phyloP scores from a whole-genome alignment of 2,113 vertebrate genomes.

The Neolamprologus sp. region DNA sequence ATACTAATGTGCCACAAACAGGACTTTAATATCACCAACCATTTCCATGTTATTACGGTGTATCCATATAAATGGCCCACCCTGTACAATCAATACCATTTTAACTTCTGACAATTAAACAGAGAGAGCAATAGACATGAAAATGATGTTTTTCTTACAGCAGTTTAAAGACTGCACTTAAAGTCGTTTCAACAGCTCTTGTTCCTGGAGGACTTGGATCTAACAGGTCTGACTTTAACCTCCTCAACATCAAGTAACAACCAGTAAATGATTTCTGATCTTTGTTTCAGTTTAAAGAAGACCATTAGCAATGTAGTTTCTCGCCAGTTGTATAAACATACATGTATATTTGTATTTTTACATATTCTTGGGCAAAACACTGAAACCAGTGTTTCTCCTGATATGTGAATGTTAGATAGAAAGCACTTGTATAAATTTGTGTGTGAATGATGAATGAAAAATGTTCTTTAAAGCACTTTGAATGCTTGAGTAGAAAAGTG shows the following conservation, averaged over 20 bases:
- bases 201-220: not conserved
- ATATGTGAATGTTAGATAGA: not conserved
- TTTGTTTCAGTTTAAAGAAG: not conserved
- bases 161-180: not conserved
- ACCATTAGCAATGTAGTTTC: not conserved
- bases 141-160: not conserved
- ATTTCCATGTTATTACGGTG: accelerated
- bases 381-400: not conserved
- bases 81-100: not conserved
- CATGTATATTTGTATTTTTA: not conserved
- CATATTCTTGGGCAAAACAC: not conserved
- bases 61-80: not conserved
- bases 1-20: not conserved
- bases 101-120: not conserved
- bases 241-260: not conserved
- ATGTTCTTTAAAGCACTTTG: not conserved
- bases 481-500: not conserved
- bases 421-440: not conserved
- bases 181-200: not conserved
- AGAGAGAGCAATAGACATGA: not conserved
- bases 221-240: not conserved
- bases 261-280: not conserved
- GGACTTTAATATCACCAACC: not conserved
- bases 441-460: not conserved
- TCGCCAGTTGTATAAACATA: not conserved